These are phyloP conservation scores for Mesembrinibis cayennensis DNA, from an alignment of 2,113 vertebrate genomes.

Conservation along the genomic window DNA sequence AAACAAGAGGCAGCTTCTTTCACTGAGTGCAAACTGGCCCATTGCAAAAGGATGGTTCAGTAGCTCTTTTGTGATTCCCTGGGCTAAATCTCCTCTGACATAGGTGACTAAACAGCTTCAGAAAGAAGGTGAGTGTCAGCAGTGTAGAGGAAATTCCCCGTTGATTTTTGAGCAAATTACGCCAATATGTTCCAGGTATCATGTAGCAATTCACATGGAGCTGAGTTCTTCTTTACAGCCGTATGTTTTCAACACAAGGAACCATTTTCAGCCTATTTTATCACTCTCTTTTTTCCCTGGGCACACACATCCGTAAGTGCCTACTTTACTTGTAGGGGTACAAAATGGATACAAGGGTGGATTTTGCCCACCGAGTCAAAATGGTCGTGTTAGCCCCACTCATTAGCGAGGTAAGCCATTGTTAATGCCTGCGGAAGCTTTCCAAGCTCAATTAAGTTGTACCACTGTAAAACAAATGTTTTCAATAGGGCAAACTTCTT, in stretches of 20 bases:
- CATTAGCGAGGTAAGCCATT: background rate
- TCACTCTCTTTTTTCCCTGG: background rate
- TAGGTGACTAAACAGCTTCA: background rate
- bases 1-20: background rate
- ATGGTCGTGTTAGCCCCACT: background rate
- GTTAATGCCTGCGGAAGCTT: background rate
- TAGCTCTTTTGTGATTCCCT: background rate
- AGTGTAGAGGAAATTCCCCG: background rate
- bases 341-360: background rate
- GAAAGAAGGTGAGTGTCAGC: background rate
- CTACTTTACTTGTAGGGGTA: background rate
- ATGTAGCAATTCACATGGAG: background rate
- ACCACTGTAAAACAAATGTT: constrained; percentile 43
- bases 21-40: background rate
- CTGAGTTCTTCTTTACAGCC: background rate
- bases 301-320: background rate
- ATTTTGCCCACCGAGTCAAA: background rate
- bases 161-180: background rate
- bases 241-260: background rate
- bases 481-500: constrained; percentile 30
- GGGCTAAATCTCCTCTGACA: background rate
- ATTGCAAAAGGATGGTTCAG: background rate
- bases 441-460: constrained; percentile 31
- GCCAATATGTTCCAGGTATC: background rate
- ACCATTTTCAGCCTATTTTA: background rate